Base-by-base conservation (phyloP, 2,888 invertebrate species). In the Proisotoma minuta region DNA sequence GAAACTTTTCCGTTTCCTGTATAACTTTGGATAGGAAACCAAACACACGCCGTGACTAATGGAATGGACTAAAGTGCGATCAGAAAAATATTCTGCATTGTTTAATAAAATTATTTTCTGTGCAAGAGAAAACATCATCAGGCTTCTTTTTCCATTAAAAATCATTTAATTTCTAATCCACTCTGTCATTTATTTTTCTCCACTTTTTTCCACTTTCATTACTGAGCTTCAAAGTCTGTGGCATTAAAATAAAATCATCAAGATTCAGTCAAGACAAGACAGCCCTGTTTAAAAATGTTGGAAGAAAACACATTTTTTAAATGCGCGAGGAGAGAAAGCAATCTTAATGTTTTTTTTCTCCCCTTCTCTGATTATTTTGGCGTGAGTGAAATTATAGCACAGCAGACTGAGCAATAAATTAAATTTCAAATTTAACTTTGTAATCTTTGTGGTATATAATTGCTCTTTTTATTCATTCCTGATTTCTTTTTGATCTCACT, bases 401-500 rank as follows among this genome's bases (percentile, higher is more conserved):
- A n/a, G n/a, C n/a, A n/a, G n/a, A n/a, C n/a, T n/a, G n/a, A n/a
- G n/a, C n/a, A n/a, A n/a, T n/a, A 8, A 34, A 34, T 34, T 34
- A 34, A 34, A 34, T 34, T 34, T 34, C 34, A 34, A 34, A 34
- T 34, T 34, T 34, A 34, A 34, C 34, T 34, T 34, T 34, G 34
- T 34, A 34, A 34, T 34, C 34, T 34, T 8, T 34, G 34, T 8
- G 34, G 34, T 8, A 34, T 10, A 52, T 52, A 52, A 52, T 52
- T 52, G 52, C 52, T 52, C 52, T 28, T 52, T 52, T 52, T 52
- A 52, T 27, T 24, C 29, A n/a, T 24, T 26, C 52, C 4, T 52
- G 52, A 52, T 52, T 52, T 24, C 52, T 52, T 52, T 52, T 52
- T 52, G 52, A 52, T 52, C 52, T 52, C 52, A 27, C n/a, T n/a